phyloP scores from a whole-genome alignment of 2,888 invertebrate genomes.

The Lepeophtheirus nordmannii region DNA sequence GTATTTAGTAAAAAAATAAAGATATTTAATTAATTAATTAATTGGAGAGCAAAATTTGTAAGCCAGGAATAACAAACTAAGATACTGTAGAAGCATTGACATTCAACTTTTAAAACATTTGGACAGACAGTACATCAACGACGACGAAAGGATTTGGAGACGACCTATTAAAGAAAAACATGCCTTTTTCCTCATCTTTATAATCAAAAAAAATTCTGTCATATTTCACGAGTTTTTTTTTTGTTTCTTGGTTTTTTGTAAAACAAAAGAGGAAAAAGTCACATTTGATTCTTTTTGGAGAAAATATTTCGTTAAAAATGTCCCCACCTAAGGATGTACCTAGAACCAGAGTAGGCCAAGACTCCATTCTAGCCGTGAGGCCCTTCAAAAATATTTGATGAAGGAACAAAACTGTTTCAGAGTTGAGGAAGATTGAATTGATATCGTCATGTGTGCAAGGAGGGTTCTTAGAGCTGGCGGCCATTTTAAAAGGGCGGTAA shows the following conservation, averaged over 20 bases:
- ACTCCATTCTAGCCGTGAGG: slow-evolving; percentile 72
- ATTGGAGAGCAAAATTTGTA: not conserved
- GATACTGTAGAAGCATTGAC: not conserved
- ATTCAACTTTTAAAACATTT: not conserved
- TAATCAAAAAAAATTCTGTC: too few relatives aligned
- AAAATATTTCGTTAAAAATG: not conserved
- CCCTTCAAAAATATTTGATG: slow-evolving; percentile 89
- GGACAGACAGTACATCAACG: slow-evolving; percentile 2
- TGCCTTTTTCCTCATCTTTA: not conserved
- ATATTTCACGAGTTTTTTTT: too few relatives aligned
- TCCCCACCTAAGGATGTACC: slow-evolving; percentile 42
- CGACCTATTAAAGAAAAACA: not conserved
- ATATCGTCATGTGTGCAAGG: slow-evolving; percentile 84
- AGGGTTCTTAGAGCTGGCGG: slow-evolving; percentile 75
- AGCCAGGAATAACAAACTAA: not conserved
- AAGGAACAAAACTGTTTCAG: slow-evolving; percentile 75
- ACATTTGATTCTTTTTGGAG: too few relatives aligned
- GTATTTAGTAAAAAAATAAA: too few relatives aligned
- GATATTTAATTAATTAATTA: too few relatives aligned
- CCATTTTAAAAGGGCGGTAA: slow-evolving; percentile 77
- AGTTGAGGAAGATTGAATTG: slow-evolving; percentile 81
- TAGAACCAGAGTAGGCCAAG: slow-evolving; percentile 80
- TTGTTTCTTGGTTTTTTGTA: too few relatives aligned
- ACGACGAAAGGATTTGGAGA: not conserved
- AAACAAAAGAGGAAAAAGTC: too few relatives aligned